Evolutionary conservation across 1,140 invertebrate species (phyloP).

Genomic region (Probaryconus sp.): DNA sequence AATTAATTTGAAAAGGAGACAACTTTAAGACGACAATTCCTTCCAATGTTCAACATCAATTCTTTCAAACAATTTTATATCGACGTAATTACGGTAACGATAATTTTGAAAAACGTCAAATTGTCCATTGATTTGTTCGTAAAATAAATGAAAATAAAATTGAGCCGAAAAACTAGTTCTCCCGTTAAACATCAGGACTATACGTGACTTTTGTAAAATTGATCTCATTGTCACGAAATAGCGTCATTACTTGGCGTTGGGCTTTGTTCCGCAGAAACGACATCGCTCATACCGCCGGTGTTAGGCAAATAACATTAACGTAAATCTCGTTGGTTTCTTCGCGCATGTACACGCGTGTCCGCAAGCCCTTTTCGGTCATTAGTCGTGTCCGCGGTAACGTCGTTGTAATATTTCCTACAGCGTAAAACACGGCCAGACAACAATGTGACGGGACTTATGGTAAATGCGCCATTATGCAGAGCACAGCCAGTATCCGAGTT

Average conservation of each 20-base stretch:
- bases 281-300: slow-evolving; percentile 33
- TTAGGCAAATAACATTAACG: slow-evolving; percentile 52
- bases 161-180: no score
- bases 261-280: slow-evolving; percentile 9
- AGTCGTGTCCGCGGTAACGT: slow-evolving; percentile 32
- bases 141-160: no score
- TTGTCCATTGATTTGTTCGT: no score
- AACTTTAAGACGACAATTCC: no score
- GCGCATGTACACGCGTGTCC: slow-evolving; percentile 18
- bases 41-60: no score
- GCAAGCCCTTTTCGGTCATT: slow-evolving; percentile 35
- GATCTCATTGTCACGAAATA: slow-evolving; percentile 1
- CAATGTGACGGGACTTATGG: slow-evolving; percentile 49
- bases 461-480: slow-evolving; percentile 45
- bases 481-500: neutral
- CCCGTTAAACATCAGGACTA: no score
- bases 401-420: slow-evolving; percentile 18
- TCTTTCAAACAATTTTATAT: no score
- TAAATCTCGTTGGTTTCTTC: slow-evolving; percentile 24
- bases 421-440: slow-evolving; percentile 41
- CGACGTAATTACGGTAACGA: no score
- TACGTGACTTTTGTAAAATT: slow-evolving; percentile 2
- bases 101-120: no score
- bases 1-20: no score
- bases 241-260: slow-evolving; percentile 4